Percentiles rank a stretch among this genome's conserved stretches.
phyloP scores from a whole-genome alignment of 2,113 vertebrate species.

The Eleginops maclovinus region DNA sequence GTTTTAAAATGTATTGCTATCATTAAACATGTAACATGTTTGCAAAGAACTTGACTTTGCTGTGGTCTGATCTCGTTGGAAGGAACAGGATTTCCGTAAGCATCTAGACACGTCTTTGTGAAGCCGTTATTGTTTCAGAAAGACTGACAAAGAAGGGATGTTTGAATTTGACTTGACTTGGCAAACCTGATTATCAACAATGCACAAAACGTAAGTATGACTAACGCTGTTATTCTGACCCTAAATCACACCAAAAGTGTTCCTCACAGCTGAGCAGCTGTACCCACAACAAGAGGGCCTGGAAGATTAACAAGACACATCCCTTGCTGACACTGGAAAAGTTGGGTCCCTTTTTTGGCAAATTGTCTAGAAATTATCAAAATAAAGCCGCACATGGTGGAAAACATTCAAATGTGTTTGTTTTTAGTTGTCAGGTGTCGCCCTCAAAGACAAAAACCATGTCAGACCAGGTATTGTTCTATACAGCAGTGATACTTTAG shows the following conservation, averaged over 20 bases:
- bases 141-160: background rate
- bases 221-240: background rate
- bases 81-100: background rate
- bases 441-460: too few species aligned
- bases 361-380: background rate
- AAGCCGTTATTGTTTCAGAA: conserved; percentile 8
- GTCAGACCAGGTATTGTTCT: too few species aligned
- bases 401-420: background rate
- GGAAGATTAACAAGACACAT: too few species aligned
- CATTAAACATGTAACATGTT: conserved; percentile 64
- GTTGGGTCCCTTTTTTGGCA: too few species aligned
- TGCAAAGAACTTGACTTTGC: conserved; percentile 23
- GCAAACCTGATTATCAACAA: background rate
- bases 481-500: too few species aligned
- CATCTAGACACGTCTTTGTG: background rate
- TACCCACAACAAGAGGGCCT: background rate
- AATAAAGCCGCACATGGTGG: background rate
- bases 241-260: background rate
- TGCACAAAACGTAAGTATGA: too few species aligned
- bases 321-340: too few species aligned
- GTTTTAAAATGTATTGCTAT: conserved; percentile 52
- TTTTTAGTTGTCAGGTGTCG: background rate
- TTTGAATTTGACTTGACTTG: background rate
- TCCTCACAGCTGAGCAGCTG: background rate
- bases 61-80: background rate